Evolutionary conservation across 1,140 invertebrate genomes (phyloP), one percentile per base, ranked within the genome.

Genomic region (Pollicipes pollicipes): DNA sequence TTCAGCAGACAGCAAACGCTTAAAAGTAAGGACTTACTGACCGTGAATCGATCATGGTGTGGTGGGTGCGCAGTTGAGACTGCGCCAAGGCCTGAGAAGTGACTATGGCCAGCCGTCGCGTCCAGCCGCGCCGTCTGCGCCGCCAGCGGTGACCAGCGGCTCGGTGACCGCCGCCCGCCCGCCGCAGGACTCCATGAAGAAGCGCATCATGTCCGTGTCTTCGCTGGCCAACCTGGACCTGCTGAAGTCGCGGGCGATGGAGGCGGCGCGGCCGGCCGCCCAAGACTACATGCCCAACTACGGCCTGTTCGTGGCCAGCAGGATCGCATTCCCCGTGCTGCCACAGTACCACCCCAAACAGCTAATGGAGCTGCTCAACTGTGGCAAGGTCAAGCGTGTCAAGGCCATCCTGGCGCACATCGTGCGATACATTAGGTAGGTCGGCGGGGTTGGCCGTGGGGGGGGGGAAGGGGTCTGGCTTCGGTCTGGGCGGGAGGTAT

Each of bases 291-390:
- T 64, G 63, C 63, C 63, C 27, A 24, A 64, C 63, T 64, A 64
- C 78, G 95, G 96, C 0, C 78, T 98, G 37, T 98, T 98, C 82
- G 95, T 98, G 79, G 95, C 95, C 0, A 92, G 93, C n/a, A 84
- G 93, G 69, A 91, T 97, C 75, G 93, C 93, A 0, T 95, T 92
- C 77, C 96, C 96, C 0, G 94, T 98, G n/a, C 80, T 99, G 72
- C 97, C 97, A 0, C 97, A 99, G 77, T 99, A 99, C 81, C 97
- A 99, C 84, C 97, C 97, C 0, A 97, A 97, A 78, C 95, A 98
- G 77, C 81, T 99, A 3, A 97, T 98, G 89, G 97, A 99, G 79
- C 81, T 99, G n/a, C 82, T 99, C 0, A 98, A 98, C 81, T 97
- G 95, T 71, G 97, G 97, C 0, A 98, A 98, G 82, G 96, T 97